phyloP scores from a whole-genome alignment of 2,797 vertebrate species.

The Rhadinocentrus ornatus region DNA sequence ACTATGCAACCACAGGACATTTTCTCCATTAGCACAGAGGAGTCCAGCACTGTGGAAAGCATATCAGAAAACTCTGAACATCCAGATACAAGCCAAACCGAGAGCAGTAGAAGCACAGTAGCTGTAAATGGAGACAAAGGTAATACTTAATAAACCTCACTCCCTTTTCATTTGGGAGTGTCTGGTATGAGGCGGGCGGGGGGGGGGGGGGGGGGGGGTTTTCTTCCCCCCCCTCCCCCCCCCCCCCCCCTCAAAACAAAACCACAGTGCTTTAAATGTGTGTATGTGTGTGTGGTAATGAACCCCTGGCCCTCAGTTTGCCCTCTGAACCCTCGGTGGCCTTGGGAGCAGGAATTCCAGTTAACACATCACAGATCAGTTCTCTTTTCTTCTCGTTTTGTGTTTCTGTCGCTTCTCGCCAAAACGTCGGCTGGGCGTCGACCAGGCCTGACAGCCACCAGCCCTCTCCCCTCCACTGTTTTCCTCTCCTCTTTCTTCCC shows the following conservation, averaged over 20 bases:
- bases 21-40: not conserved
- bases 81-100: not conserved
- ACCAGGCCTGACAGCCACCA: constrained; percentile 88
- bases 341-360: constrained; percentile 89
- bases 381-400: constrained; percentile 61
- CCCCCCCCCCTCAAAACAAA: too few species aligned
- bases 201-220: too few species aligned
- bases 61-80: not conserved
- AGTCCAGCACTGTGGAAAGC: not conserved
- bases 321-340: constrained; percentile 81
- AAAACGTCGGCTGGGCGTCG: constrained; percentile 82
- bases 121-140: not conserved
- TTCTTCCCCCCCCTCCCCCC: too few species aligned
- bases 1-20: not conserved
- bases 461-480: constrained; percentile 81
- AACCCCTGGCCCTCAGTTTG: constrained; percentile 81
- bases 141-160: constrained; percentile 3
- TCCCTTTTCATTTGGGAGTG: not conserved
- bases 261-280: constrained; percentile 21
- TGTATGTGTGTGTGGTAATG: constrained; percentile 79
- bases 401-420: constrained; percentile 55
- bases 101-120: accelerated
- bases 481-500: constrained; percentile 71
- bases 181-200: too few species aligned
- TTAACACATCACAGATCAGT: constrained; percentile 86